Conservation (phyloP, 2,797 vertebrate genomes). For the Nyctalus aviator region DNA sequence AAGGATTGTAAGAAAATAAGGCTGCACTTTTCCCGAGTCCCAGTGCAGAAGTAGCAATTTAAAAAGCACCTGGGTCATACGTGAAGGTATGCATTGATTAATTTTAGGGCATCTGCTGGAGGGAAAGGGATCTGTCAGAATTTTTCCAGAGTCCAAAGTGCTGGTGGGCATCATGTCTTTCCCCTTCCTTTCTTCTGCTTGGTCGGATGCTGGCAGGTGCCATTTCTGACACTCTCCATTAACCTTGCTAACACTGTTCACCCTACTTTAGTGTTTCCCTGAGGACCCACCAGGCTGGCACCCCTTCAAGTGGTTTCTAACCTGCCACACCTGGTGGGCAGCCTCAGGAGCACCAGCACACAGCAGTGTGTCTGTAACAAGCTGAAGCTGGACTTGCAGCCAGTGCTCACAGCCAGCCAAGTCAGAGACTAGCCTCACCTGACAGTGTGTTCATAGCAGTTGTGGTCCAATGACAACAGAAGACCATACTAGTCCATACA, state of each 20-base stretch:
- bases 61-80: not conserved
- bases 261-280: not conserved
- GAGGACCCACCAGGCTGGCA: not conserved
- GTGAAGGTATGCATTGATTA: not conserved
- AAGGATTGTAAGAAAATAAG: not conserved
- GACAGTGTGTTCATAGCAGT: not conserved
- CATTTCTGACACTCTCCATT: not conserved
- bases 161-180: not conserved
- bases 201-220: not conserved
- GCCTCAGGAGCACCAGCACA: not conserved
- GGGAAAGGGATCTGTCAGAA: not conserved
- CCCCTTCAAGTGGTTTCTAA: not conserved
- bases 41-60: not conserved
- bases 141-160: not conserved
- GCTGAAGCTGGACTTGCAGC: not conserved
- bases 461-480: not conserved
- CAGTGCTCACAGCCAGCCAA: not conserved
- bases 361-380: not conserved
- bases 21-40: not conserved
- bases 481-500: not conserved
- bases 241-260: not conserved
- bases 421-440: not conserved
- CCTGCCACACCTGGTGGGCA: not conserved
- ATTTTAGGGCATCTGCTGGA: not conserved
- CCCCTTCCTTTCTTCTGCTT: not conserved